A percentile compares a stretch with the other conserved stretches of the same genome.
These are phyloP conservation scores for Amblyjoppa fuscipennis DNA, from an alignment of 2,888 invertebrate species.

Conservation along the genomic window DNA sequence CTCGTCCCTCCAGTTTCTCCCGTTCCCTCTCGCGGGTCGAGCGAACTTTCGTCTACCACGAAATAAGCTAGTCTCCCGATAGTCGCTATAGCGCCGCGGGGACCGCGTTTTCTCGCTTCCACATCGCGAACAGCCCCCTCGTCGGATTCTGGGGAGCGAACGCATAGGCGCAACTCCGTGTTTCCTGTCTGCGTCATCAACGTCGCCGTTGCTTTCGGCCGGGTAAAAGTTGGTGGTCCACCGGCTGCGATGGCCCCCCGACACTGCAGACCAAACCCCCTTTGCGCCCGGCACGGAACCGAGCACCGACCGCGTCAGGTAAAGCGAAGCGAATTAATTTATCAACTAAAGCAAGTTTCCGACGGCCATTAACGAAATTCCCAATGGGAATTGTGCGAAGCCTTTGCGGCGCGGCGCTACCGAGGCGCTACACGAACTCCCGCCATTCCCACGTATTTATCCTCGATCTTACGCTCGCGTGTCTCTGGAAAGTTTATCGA, in stretches of 20 bases:
- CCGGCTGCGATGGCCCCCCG: constrained; percentile 5
- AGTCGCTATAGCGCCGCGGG: constrained; percentile 16
- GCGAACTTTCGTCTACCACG: constrained; percentile 27
- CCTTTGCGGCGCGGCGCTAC: not conserved
- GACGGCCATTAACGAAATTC: constrained; percentile 41
- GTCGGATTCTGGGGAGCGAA: constrained; percentile 15
- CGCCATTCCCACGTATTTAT: not conserved
- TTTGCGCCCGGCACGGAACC: not conserved
- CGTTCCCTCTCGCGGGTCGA: constrained; percentile 21
- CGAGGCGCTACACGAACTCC: not conserved
- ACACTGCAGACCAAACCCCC: not conserved
- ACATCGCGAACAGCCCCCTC: not conserved
- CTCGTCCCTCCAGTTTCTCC: constrained; percentile 8
- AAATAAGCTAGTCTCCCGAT: constrained; percentile 16
- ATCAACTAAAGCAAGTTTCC: constrained; percentile 59
- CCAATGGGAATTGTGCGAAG: constrained; percentile 1
- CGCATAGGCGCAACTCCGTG: constrained; percentile 2
- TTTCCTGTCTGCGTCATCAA: constrained; percentile 33
- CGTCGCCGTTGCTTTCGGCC: constrained; percentile 5
- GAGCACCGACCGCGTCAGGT: constrained; percentile 27
- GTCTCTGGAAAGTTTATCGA: not conserved
- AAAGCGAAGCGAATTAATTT: constrained; percentile 60
- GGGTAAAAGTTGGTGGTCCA: constrained; percentile 33
- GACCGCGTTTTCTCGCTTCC: constrained; percentile 15
- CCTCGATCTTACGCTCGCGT: not conserved